Conservation (phyloP, 2,888 invertebrate genomes). For the Acanthoscelides obtectus region DNA sequence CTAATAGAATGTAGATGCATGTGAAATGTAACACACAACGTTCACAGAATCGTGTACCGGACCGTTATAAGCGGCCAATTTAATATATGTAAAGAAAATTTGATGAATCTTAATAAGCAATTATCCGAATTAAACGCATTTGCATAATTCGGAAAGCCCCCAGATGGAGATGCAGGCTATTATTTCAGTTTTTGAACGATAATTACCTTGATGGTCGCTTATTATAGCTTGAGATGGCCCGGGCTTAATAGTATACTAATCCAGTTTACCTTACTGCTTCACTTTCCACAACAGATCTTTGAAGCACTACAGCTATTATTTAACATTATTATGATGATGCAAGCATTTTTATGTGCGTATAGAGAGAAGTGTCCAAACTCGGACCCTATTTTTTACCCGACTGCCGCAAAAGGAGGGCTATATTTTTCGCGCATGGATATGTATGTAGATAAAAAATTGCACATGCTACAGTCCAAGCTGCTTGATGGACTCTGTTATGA, state of each 20-base stretch:
- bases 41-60: not conserved
- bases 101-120: not conserved
- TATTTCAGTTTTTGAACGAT: not conserved
- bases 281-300: not conserved
- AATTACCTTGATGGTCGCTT: not conserved
- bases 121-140: not conserved
- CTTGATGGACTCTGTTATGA: too few species aligned
- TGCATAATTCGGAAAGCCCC: not conserved
- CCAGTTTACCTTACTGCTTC: not conserved
- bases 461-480: too few species aligned
- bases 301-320: not conserved
- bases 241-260: not conserved
- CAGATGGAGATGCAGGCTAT: not conserved
- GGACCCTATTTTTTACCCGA: too few species aligned
- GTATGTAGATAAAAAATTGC: too few species aligned
- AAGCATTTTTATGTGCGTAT: too few species aligned
- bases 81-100: not conserved
- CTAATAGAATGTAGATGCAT: not conserved
- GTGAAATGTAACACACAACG: not conserved
- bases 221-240: not conserved
- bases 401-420: too few species aligned
- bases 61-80: not conserved
- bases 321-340: not conserved
- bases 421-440: too few species aligned
- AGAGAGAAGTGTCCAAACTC: too few species aligned